phyloP scores from a whole-genome alignment of 2,113 vertebrate genomes.

The Pelecanoides urinatrix region DNA sequence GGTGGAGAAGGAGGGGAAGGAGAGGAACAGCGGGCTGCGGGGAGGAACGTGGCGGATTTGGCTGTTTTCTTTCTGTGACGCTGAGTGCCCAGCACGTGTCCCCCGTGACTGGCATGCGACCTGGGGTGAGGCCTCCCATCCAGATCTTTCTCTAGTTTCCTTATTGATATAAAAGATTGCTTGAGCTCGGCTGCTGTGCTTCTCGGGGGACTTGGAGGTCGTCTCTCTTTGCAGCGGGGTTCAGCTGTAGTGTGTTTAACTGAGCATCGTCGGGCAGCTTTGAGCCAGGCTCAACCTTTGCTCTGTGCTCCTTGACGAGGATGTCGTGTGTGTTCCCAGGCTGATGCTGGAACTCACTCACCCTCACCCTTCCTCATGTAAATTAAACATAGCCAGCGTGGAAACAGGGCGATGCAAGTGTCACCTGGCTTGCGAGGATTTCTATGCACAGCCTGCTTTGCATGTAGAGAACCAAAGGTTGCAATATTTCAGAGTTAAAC shows the following conservation, averaged over 20 bases:
- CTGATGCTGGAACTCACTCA: background rate
- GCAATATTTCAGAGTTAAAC: background rate
- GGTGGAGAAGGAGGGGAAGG: background rate
- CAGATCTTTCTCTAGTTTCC: background rate
- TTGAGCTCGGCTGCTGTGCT: background rate
- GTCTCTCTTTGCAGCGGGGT: background rate
- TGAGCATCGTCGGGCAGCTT: background rate
- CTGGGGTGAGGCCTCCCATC: background rate
- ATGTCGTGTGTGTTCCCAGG: background rate
- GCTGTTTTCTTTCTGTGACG: background rate
- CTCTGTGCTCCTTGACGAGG: rapidly evolving
- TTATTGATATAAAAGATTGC: background rate
- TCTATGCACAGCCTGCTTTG: background rate
- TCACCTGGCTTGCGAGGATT: background rate
- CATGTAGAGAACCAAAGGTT: background rate
- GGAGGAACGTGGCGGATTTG: background rate
- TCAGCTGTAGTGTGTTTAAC: background rate
- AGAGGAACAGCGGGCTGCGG: background rate
- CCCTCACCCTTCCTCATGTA: background rate
- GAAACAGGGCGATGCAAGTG: background rate
- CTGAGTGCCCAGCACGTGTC: rapidly evolving
- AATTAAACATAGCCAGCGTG: background rate
- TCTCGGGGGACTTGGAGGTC: rapidly evolving
- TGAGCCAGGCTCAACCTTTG: rapidly evolving
- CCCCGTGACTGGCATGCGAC: rapidly evolving